Conservation (phyloP, 2,888 invertebrate species). For the Dicranocentrus wangi region DNA sequence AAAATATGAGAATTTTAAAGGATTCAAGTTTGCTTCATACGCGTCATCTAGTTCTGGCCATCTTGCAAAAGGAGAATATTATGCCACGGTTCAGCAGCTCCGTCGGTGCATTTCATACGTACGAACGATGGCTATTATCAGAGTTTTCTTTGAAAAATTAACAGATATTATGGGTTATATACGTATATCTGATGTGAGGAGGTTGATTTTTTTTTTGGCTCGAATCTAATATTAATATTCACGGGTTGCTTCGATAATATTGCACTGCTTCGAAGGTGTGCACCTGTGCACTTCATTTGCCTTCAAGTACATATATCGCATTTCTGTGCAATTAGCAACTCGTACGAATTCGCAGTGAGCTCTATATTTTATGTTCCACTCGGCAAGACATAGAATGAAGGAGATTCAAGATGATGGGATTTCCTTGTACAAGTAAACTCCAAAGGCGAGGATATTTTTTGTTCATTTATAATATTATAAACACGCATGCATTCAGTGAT, state of each 20-base stretch:
- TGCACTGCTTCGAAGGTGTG: neutral
- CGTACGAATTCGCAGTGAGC: neutral
- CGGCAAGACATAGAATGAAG: neutral
- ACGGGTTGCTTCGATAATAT: neutral
- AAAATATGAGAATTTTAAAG: neutral
- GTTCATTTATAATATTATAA: too few relatives aligned
- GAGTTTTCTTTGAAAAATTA: too few relatives aligned
- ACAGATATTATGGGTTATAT: neutral
- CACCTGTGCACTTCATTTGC: too few relatives aligned
- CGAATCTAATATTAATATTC: neutral
- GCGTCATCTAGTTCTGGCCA: constrained; percentile 19
- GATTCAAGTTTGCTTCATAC: neutral
- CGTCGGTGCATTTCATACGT: too few relatives aligned
- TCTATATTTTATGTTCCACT: constrained; percentile 1
- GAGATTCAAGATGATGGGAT: neutral
- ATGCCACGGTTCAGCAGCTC: neutral
- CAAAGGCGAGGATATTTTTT: too few relatives aligned
- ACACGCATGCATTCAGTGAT: too few relatives aligned
- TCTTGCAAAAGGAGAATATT: constrained; percentile 15
- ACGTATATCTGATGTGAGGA: neutral
- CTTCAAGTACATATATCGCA: too few relatives aligned
- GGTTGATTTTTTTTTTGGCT: neutral
- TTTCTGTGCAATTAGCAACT: neutral
- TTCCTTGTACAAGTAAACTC: neutral
- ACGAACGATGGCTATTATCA: too few relatives aligned